A percentile compares a stretch with the other conserved stretches of the same genome.
phyloP scores from a whole-genome alignment of 2,113 vertebrate species.

The Oenanthe oenanthe region DNA sequence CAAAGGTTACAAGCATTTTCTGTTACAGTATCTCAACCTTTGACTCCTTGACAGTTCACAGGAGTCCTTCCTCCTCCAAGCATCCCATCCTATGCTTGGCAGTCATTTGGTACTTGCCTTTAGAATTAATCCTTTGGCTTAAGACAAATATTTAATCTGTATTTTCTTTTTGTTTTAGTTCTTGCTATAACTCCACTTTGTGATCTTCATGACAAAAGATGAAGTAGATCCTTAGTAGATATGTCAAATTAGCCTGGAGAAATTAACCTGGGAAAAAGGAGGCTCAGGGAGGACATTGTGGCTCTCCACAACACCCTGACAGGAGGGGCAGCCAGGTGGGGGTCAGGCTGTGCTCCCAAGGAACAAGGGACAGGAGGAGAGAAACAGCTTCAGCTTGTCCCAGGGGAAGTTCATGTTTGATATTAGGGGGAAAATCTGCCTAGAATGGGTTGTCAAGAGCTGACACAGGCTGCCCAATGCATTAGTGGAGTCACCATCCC shows the following conservation, averaged over 20 bases:
- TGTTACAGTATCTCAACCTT: not conserved
- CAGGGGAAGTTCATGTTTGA: not conserved
- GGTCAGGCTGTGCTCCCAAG: not conserved
- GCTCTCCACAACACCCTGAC: not conserved
- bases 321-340: not conserved
- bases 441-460: not conserved
- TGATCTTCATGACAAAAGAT: not conserved
- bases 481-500: not conserved
- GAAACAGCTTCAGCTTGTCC: not conserved
- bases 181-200: not conserved
- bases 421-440: not conserved
- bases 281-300: not conserved
- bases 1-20: not conserved
- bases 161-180: not conserved
- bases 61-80: not conserved
- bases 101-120: not conserved
- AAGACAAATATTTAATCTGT: not conserved
- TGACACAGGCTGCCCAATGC: not conserved
- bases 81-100: not conserved
- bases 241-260: not conserved
- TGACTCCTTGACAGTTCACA: not conserved
- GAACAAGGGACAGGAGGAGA: not conserved
- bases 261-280: not conserved
- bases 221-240: not conserved
- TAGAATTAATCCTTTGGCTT: not conserved